Conservation (phyloP, 2,888 invertebrate genomes). For the Dynastes grantii region DNA sequence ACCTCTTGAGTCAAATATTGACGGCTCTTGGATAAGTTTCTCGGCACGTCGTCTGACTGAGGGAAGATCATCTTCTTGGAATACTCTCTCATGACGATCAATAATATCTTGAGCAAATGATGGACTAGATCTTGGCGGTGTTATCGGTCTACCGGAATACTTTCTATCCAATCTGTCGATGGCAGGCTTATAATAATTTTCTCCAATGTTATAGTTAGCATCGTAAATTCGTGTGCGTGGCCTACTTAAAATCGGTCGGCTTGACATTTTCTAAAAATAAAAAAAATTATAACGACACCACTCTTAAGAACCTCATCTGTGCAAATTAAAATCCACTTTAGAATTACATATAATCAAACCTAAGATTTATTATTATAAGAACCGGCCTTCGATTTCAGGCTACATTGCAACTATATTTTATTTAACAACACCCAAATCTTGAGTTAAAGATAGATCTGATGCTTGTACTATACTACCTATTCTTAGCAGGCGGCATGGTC, state of each 20-base stretch:
- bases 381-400: slow-evolving; percentile 46
- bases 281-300: slow-evolving; percentile 33
- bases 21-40: slow-evolving; percentile 72
- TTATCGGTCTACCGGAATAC: slow-evolving; percentile 73
- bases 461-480: slow-evolving; percentile 60
- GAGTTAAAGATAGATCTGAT: slow-evolving; percentile 60
- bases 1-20: slow-evolving; percentile 79
- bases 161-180: slow-evolving; percentile 84
- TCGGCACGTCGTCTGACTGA: slow-evolving; percentile 72
- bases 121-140: slow-evolving; percentile 62
- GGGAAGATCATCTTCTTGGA: slow-evolving; percentile 72
- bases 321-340: neutral
- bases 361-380: slow-evolving; percentile 44
- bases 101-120: slow-evolving; percentile 63
- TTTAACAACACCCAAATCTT: slow-evolving; percentile 54
- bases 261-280: slow-evolving; percentile 62
- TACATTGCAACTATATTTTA: slow-evolving; percentile 44
- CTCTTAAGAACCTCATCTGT: slow-evolving; percentile 6
- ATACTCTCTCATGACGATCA: slow-evolving; percentile 70
- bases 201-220: slow-evolving; percentile 88
- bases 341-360: slow-evolving; percentile 10
- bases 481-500: slow-evolving; percentile 61
- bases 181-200: slow-evolving; percentile 86
- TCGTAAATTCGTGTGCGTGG: slow-evolving; percentile 89
- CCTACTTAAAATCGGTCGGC: slow-evolving; percentile 70